Base-by-base conservation (phyloP, 2,113 vertebrate species). In the Donacobius atricapilla region DNA sequence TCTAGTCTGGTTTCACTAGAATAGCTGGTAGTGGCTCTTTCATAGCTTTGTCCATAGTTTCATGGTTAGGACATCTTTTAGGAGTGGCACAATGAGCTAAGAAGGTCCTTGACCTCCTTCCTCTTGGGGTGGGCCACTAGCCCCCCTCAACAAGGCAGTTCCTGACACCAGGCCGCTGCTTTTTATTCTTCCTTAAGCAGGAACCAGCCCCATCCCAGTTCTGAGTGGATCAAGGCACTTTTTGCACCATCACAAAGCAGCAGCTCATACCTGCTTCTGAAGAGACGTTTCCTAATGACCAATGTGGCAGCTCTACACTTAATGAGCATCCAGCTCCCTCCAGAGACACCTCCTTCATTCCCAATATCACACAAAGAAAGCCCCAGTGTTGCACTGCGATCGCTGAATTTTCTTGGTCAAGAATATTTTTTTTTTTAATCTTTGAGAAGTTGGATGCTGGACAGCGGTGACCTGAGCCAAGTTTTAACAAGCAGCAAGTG, bases 271-370 rank as follows among this genome's bases (percentile, higher is more conserved):
- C 40, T 76, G 61, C 53, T 77, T n/a, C 85, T 31, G 45, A 7
- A n/a, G 15, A n/a, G 37, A 35, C 5, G 25, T 12, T 35, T 71
- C 35, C 39, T n/a, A 50, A 42, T 6, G 21, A 54, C 15, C 39
- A 57, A 11, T 0, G 0, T 2, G 0, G 47, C 83, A 80, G 53
- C 37, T 68, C 63, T 39, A 33, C 53, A 20, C 9, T 27, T 14
- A 30, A 16, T 1, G 7, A 83, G 33, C 37, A 72, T 6, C 2
- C 1, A 91, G 2, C 19, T 42, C 40, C 28, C 64, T 45, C 28
- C 77, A 65, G 45, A 73, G 31, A 83, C 37, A 35, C 14, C 22
- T 51, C 14, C 22, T 51, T 69, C 3, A 0, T 47, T 79, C 53
- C 61, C 27, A 35, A 6, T 4, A 61, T 15, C 31, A 7, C 44